Evolutionary conservation across 2,888 invertebrate genomes (phyloP).

Genomic region (Eustalomyia histrio): DNA sequence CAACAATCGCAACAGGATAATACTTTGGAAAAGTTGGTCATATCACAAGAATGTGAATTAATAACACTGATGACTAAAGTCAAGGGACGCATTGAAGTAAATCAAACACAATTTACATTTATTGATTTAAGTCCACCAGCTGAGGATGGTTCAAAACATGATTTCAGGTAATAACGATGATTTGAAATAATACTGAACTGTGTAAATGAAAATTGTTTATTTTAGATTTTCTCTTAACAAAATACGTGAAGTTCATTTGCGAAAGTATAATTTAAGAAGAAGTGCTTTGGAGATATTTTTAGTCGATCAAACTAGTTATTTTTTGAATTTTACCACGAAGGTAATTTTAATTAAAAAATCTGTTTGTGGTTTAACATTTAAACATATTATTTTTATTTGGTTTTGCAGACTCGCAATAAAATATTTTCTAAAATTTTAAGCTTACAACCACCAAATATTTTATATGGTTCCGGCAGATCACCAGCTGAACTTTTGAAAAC

Average conservation of each 20-base stretch:
- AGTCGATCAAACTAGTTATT: slow-evolving; percentile 84
- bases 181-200: neutral
- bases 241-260: slow-evolving; percentile 83
- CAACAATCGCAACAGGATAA: slow-evolving; percentile 79
- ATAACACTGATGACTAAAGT: slow-evolving; percentile 83
- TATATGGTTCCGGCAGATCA: slow-evolving; percentile 82
- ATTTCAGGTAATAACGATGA: slow-evolving; percentile 77
- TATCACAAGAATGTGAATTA: slow-evolving; percentile 83
- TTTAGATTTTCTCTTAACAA: slow-evolving; percentile 80
- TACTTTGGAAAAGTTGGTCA: slow-evolving; percentile 82
- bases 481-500: slow-evolving; percentile 83
- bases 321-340: slow-evolving; percentile 83
- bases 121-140: slow-evolving; percentile 81
- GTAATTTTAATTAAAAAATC: slow-evolving; percentile 72
- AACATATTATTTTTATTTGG: slow-evolving; percentile 8
- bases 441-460: slow-evolving; percentile 82
- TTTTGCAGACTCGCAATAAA: slow-evolving; percentile 82
- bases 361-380: neutral
- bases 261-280: slow-evolving; percentile 83
- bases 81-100: slow-evolving; percentile 83
- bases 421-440: slow-evolving; percentile 83
- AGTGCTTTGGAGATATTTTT: slow-evolving; percentile 85
- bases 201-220: neutral
- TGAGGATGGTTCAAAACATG: slow-evolving; percentile 80
- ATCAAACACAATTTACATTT: slow-evolving; percentile 82